Conservation (phyloP, 2,888 invertebrate species). For the Gandaritis pyraliata region DNA sequence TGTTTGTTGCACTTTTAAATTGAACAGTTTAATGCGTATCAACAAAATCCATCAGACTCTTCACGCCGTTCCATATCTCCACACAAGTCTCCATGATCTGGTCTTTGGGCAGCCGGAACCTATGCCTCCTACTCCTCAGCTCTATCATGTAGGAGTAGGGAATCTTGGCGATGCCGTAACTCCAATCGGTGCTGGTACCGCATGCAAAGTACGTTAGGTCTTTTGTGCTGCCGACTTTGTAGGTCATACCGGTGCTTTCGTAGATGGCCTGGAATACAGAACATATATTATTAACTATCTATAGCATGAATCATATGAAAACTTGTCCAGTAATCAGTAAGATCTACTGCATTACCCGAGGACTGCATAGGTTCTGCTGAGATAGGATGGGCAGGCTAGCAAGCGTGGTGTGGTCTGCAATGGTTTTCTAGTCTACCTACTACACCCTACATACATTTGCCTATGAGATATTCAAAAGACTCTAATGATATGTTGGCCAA, state of each 20-base stretch:
- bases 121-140: slow-evolving; percentile 66
- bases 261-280: slow-evolving; percentile 66
- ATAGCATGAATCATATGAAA: no score
- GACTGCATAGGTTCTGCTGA: no score
- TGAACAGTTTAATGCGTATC: slow-evolving; percentile 49
- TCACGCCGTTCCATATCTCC: slow-evolving; percentile 69
- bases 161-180: slow-evolving; percentile 73
- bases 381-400: no score
- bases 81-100: slow-evolving; percentile 68
- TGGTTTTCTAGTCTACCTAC: no score
- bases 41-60: slow-evolving; percentile 68
- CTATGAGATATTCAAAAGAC: no score
- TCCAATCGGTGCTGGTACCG: slow-evolving; percentile 78
- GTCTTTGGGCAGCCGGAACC: slow-evolving; percentile 67
- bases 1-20: neutral
- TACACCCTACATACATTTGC: no score
- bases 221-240: slow-evolving; percentile 75
- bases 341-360: no score
- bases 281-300: no score
- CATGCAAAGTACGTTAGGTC: slow-evolving; percentile 76
- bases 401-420: no score
- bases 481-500: no score
- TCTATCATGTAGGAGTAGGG: slow-evolving; percentile 78
- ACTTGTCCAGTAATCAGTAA: no score
- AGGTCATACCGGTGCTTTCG: slow-evolving; percentile 66